Evolutionary conservation across 37 sponge, comb jelly and placozoan genomes (phyloP), one percentile per base, ranked within the genome.

Genomic region (Beroe ovata): DNA sequence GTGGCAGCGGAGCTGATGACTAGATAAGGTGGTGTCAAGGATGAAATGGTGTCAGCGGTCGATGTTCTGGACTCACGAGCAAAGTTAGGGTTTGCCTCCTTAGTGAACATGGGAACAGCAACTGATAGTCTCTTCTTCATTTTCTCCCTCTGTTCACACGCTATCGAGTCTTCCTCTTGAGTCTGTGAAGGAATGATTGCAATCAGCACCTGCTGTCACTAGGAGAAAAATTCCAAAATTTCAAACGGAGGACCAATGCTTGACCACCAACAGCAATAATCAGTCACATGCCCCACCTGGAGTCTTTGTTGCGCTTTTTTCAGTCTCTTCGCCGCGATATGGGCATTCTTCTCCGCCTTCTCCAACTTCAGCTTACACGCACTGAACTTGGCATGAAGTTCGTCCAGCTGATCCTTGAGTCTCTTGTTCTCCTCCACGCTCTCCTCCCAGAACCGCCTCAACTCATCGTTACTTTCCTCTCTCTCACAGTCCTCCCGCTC

Each of bases 241-340:
- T n/a, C n/a, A n/a, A n/a, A n/a, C n/a, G n/a, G n/a, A n/a, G n/a
- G n/a, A n/a, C n/a, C n/a, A n/a, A n/a, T n/a, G n/a, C n/a, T n/a
- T n/a, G n/a, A n/a, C n/a, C n/a, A n/a, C n/a, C n/a, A n/a, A n/a
- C n/a, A n/a, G n/a, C n/a, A n/a, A n/a, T n/a, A n/a, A n/a, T n/a
- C n/a, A n/a, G n/a, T n/a, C n/a, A n/a, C n/a, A n/a, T n/a, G n/a
- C n/a, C 16, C 21, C 21, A 62, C 63, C 63, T 62, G 63, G 6
- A 62, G 63, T 34, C 34, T 71, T 34, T 71, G 35, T 34, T 71
- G 71, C 29, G 71, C 71, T 20, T 71, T 71, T 4, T 71, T 71
- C 16, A 36, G 38, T 3, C 71, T 3, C 29, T 71, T 71, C 8
- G 38, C 35, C 20, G 71, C 71, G 8, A 35, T 71, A 8, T 29